Evolutionary conservation across 2,797 vertebrate genomes (phyloP).

Genomic region (Botia almorhae): DNA sequence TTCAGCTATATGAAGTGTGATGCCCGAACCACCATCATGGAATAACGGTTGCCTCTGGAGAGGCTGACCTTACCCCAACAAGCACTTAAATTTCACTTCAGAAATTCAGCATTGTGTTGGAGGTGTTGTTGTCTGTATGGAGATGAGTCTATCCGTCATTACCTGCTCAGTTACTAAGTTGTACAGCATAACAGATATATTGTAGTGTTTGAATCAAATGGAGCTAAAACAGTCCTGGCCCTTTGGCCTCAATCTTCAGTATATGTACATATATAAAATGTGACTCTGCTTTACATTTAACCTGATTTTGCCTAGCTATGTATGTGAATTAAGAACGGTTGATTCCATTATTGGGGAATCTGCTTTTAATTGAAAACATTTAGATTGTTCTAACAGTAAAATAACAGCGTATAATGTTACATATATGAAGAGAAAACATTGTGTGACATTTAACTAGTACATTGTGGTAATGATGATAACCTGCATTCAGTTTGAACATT

Average conservation of each 20-base stretch:
- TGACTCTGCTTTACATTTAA: background rate
- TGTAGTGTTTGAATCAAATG: constrained; percentile 41
- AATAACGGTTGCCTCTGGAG: constrained; percentile 41
- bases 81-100: constrained; percentile 55
- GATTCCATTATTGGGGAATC: background rate
- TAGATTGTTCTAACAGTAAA: too few relatives aligned
- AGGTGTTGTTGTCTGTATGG: constrained; percentile 51
- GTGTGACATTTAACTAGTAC: background rate
- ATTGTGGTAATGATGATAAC: background rate
- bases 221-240: background rate
- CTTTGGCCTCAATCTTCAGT: background rate
- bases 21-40: constrained; percentile 88
- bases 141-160: constrained; percentile 53
- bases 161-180: constrained; percentile 27
- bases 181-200: background rate
- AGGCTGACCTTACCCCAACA: constrained; percentile 26
- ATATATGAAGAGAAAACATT: background rate
- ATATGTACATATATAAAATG: background rate
- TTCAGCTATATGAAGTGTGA: constrained; percentile 84
- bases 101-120: constrained; percentile 50
- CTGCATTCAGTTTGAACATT: background rate
- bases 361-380: background rate
- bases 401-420: too few relatives aligned
- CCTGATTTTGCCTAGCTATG: background rate
- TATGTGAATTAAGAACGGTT: background rate